phyloP scores from a whole-genome alignment of 2,797 vertebrate species.

The Masticophis lateralis region DNA sequence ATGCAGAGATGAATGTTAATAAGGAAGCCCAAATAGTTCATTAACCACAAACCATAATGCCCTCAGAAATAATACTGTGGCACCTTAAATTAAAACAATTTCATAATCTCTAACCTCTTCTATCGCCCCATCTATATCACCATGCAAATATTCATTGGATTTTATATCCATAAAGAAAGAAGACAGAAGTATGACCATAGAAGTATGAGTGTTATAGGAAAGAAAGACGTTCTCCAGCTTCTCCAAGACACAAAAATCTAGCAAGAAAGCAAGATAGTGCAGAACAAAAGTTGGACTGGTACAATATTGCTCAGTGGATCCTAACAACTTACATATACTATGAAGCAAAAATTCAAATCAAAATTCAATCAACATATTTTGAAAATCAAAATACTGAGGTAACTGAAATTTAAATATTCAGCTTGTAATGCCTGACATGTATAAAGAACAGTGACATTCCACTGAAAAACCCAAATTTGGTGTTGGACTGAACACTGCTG shows the following conservation, averaged over 20 bases:
- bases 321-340: not conserved
- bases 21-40: not conserved
- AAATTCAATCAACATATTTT: not conserved
- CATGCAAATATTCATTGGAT: not conserved
- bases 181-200: not conserved
- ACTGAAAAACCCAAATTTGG: not conserved
- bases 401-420: not conserved
- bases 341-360: not conserved
- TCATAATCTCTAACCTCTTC: not conserved
- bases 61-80: not conserved
- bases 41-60: not conserved
- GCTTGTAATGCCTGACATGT: not conserved
- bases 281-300: not conserved
- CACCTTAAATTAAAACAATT: not conserved
- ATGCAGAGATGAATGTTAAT: not conserved
- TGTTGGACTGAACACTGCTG: not conserved
- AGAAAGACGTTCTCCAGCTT: not conserved
- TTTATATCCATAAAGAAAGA: conserved; percentile 10
- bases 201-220: not conserved
- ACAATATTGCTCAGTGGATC: not conserved
- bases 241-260: not conserved
- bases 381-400: not conserved
- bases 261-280: accelerated
- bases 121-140: not conserved
- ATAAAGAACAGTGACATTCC: not conserved